phyloP scores from a whole-genome alignment of 2,888 invertebrate genomes.

The Rhagonycha lutea region DNA sequence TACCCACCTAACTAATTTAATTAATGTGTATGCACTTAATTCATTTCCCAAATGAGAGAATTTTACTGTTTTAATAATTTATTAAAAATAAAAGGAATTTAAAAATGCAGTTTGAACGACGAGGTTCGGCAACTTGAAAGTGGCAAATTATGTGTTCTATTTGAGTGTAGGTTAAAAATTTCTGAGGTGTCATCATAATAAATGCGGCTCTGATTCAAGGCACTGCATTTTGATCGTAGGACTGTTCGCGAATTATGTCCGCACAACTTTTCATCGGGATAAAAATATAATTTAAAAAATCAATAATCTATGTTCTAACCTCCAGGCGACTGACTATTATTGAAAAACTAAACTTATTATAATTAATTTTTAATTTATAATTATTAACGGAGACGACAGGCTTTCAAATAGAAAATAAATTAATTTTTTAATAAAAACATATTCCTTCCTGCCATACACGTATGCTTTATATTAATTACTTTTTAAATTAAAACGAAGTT shows the following conservation, averaged over 20 bases:
- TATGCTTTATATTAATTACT: background rate
- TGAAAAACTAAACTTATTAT: background rate
- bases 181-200: background rate
- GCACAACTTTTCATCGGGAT: background rate
- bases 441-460: background rate
- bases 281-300: too few relatives aligned
- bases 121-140: background rate
- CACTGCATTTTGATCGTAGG: background rate
- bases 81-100: background rate
- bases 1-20: too few relatives aligned
- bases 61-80: background rate
- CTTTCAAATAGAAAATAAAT: background rate
- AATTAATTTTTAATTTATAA: background rate
- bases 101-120: background rate
- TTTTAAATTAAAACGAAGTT: background rate
- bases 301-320: background rate
- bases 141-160: background rate
- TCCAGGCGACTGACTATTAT: background rate
- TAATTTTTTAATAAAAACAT: background rate
- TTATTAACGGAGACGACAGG: background rate
- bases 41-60: background rate
- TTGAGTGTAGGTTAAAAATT: background rate
- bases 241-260: background rate
- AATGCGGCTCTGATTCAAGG: background rate
- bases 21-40: too few relatives aligned